Conservation (phyloP, 2,113 vertebrate genomes). For the Trematocara variabile region DNA sequence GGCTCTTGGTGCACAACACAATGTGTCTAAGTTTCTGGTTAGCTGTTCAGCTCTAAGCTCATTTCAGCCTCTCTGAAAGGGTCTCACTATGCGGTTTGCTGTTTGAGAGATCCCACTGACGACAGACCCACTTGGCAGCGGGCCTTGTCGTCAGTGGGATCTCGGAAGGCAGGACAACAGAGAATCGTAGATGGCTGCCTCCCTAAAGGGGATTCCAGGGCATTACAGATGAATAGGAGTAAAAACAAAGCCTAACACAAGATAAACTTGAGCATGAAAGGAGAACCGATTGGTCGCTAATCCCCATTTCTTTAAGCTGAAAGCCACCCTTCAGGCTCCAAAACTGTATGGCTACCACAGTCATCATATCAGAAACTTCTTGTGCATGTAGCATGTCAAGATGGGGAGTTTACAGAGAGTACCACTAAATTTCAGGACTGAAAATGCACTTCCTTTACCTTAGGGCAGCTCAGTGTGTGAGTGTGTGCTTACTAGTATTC, state of each 20-base stretch:
- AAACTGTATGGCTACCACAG: conserved; percentile 4
- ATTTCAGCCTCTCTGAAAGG: conserved; percentile 49
- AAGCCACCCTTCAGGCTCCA: conserved; percentile 46
- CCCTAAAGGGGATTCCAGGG: conserved; percentile 58
- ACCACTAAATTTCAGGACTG: not conserved
- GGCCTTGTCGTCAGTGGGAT: too few relatives aligned
- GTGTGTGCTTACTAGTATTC: conserved; percentile 10
- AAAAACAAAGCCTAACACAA: conserved; percentile 55
- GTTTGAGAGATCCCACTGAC: conserved; percentile 14
- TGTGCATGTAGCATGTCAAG: conserved; percentile 13
- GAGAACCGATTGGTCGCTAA: conserved; percentile 36
- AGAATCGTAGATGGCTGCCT: conserved; percentile 34
- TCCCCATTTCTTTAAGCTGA: conserved; percentile 44
- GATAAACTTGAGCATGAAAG: conserved; percentile 54
- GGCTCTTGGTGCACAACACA: not conserved
- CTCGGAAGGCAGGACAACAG: not conserved
- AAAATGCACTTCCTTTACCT: conserved; percentile 23
- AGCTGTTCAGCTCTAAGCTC: conserved; percentile 51
- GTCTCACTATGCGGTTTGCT: conserved; percentile 20
- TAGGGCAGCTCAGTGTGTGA: conserved; percentile 18
- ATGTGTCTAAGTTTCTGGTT: conserved; percentile 24
- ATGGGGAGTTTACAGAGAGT: conserved; percentile 21
- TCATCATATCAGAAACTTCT: conserved; percentile 1
- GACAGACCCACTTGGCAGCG: not conserved
- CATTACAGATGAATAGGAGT: conserved; percentile 56